A percentile compares a stretch with the other conserved stretches of the same genome.
Evolutionary conservation across 2,888 invertebrate genomes (phyloP).

Genomic region (Tricholauxania praeusta): DNA sequence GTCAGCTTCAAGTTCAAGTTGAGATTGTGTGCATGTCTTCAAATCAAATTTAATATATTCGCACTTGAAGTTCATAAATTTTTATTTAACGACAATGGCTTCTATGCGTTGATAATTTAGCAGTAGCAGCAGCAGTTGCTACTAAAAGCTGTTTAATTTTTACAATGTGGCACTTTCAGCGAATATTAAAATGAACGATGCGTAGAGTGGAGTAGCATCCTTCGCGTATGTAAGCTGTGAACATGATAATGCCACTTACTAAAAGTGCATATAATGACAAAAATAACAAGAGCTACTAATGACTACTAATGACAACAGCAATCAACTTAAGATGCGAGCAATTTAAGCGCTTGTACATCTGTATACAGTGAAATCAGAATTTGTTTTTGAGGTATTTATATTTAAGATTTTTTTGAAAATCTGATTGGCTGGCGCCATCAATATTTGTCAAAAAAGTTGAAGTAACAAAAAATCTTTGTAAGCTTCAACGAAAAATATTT

Average conservation of each 20-base stretch:
- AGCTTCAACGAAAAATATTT: no score
- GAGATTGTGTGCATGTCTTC: background rate
- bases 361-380: no score
- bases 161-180: background rate
- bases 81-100: background rate
- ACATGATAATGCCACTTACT: background rate
- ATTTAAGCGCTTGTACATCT: background rate
- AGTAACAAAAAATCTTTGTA: no score
- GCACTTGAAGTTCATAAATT: background rate
- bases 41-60: background rate
- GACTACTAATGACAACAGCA: background rate
- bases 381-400: no score
- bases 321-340: background rate
- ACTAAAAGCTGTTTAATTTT: constrained; percentile 16
- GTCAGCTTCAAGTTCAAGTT: no score
- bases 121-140: background rate
- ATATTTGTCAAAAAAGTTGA: no score
- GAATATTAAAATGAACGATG: background rate
- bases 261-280: background rate
- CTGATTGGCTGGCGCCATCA: no score
- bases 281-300: background rate
- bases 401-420: no score
- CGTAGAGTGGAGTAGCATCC: background rate
- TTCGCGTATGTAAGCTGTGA: background rate
- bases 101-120: background rate